A percentile compares a stretch with the other conserved stretches of the same genome.
phyloP scores from a whole-genome alignment of 2,113 vertebrate genomes.

The Dermatemys mawii region DNA sequence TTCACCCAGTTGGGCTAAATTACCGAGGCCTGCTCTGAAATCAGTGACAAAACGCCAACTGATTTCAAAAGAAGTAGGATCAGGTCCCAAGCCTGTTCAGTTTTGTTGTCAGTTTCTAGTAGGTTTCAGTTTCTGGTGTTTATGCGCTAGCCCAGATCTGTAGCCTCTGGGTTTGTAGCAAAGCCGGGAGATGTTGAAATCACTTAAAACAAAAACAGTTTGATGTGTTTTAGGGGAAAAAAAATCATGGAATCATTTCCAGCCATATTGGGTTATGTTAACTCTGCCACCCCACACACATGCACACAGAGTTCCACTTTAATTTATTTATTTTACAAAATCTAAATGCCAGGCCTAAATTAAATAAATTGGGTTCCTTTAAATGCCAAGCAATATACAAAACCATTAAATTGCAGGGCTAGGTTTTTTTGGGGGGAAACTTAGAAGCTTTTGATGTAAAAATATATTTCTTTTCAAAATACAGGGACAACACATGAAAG shows the following conservation, averaged over 20 bases:
- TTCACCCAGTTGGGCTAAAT: too few species aligned
- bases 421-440: background rate
- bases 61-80: slow-evolving; percentile 1
- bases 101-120: background rate
- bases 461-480: background rate
- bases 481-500: fast-evolving
- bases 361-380: background rate
- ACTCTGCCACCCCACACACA: background rate
- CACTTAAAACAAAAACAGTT: slow-evolving; percentile 15
- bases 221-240: slow-evolving; percentile 4
- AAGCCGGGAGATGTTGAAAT: slow-evolving; percentile 38
- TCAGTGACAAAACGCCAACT: background rate
- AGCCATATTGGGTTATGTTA: background rate
- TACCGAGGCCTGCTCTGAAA: background rate
- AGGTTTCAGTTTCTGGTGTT: background rate
- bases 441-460: fast-evolving
- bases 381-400: background rate
- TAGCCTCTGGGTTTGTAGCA: slow-evolving; percentile 17
- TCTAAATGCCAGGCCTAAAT: background rate
- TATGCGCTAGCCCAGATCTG: fast-evolving
- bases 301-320: background rate
- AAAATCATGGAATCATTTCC: slow-evolving; percentile 14
- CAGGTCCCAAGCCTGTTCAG: background rate
- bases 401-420: background rate
- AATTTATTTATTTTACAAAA: background rate